A percentile compares a stretch with the other conserved stretches of the same genome.
These are phyloP conservation scores for Lepus europaeus DNA, from an alignment of 2,113 vertebrate genomes.

Conservation along the genomic window DNA sequence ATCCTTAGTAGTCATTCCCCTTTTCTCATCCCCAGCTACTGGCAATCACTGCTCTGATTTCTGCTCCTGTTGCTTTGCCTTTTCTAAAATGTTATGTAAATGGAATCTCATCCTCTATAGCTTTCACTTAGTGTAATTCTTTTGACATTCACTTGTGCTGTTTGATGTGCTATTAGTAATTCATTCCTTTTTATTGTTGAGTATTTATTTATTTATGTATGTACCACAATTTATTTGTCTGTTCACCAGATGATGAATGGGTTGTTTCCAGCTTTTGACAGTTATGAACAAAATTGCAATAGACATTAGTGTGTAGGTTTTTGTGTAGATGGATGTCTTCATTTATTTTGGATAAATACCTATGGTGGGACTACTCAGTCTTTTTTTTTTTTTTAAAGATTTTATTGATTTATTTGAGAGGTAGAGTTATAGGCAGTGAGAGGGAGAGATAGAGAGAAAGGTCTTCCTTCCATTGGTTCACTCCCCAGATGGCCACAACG, in stretches of 20 bases:
- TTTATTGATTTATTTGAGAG: no score
- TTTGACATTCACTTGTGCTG: not conserved
- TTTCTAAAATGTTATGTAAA: conserved; percentile 19
- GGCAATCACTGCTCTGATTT: not conserved
- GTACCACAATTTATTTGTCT: conserved; percentile 1
- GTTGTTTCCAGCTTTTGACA: conserved; percentile 55
- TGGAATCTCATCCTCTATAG: not conserved
- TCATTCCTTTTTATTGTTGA: not conserved
- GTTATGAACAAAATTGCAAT: not conserved
- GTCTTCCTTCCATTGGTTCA: no score
- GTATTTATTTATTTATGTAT: conserved; percentile 9
- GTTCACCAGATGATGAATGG: not conserved
- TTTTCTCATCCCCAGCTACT: not conserved
- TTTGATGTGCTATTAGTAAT: conserved; percentile 21
- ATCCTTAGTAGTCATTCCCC: not conserved
- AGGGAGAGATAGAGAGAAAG: no score
- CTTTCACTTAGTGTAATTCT: conserved; percentile 27
- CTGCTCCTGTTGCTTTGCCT: not conserved
- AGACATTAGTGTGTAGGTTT: conserved; percentile 34
- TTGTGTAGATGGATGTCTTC: conserved; percentile 20
- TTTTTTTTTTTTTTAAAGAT: not conserved
- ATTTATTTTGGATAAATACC: conserved; percentile 46
- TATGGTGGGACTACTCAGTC: not conserved
- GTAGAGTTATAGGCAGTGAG: no score
- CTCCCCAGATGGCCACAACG: no score